A percentile compares a stretch with the other conserved stretches of the same genome.
These are phyloP conservation scores for Desoria tigrina DNA, from an alignment of 2,888 invertebrate genomes.

Conservation along the genomic window DNA sequence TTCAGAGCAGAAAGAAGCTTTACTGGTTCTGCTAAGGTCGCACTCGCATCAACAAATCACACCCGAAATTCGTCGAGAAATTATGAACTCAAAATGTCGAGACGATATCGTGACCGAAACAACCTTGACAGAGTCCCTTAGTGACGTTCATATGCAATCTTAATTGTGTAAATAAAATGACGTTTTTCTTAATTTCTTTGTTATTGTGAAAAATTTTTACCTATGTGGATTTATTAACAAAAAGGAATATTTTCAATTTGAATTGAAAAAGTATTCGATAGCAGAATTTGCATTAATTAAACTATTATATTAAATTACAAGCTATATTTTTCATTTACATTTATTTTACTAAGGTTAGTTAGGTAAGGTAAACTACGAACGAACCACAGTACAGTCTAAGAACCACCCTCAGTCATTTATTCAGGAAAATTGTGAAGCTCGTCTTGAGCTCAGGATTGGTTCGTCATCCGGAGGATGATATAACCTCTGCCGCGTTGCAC, in stretches of 20 bases:
- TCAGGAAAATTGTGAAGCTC: conserved; percentile 27
- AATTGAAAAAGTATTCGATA: too few relatives aligned
- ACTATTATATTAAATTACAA: too few relatives aligned
- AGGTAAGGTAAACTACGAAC: too few relatives aligned
- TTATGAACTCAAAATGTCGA: conserved; percentile 78
- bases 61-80: conserved; percentile 80
- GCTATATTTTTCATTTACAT: too few relatives aligned
- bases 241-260: too few relatives aligned
- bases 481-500: conserved; percentile 28
- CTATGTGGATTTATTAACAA: too few relatives aligned
- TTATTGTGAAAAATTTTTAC: not conserved
- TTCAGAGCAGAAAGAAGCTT: conserved; percentile 83
- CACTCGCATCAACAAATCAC: conserved; percentile 70
- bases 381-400: too few relatives aligned
- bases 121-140: not conserved
- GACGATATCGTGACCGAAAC: conserved; percentile 59
- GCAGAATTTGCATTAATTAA: too few relatives aligned
- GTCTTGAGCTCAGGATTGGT: conserved; percentile 27
- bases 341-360: too few relatives aligned
- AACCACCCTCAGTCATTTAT: not conserved
- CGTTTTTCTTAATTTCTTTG: not conserved
- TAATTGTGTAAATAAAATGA: not conserved
- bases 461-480: conserved; percentile 40
- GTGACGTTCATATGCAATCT: conserved; percentile 13
- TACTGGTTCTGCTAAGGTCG: conserved; percentile 74